These are phyloP conservation scores for Salvelinus fontinalis DNA, from an alignment of 2,113 vertebrate species.

Conservation along the genomic window DNA sequence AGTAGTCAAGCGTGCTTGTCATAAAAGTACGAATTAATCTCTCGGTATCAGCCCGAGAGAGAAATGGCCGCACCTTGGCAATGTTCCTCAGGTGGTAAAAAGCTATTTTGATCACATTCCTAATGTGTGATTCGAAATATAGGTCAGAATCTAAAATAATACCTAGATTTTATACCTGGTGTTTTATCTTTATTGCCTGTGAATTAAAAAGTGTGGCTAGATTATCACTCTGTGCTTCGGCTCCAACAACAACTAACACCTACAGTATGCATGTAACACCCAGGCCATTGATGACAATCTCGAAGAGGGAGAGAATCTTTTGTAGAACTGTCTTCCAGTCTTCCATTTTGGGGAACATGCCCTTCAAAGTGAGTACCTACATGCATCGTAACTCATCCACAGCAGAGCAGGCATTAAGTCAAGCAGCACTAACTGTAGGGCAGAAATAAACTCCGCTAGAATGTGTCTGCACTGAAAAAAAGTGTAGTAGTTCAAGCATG, in stretches of 20 bases:
- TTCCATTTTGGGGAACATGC: conserved; percentile 10
- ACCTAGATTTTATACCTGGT: too few relatives aligned
- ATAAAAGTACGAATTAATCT: accelerated
- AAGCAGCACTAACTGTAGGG: conserved; percentile 43
- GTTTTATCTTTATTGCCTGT: too few relatives aligned
- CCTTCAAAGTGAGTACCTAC: not conserved
- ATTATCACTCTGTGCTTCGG: too few relatives aligned
- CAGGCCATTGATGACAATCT: not conserved
- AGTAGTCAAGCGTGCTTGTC: too few relatives aligned
- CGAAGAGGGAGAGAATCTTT: not conserved
- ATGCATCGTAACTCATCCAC: conserved; percentile 38
- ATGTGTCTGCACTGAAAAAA: conserved; percentile 32
- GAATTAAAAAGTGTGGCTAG: too few relatives aligned
- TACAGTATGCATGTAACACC: not conserved
- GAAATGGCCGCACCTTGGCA: too few relatives aligned
- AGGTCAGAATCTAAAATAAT: too few relatives aligned
- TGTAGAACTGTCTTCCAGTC: not conserved
- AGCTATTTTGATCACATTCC: too few relatives aligned
- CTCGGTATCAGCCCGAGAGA: too few relatives aligned
- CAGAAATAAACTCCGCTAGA: conserved; percentile 59
- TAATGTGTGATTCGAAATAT: too few relatives aligned
- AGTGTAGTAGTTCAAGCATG: conserved; percentile 21
- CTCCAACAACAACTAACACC: too few relatives aligned
- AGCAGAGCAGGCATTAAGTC: conserved; percentile 33
- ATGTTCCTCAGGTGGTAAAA: too few relatives aligned